Conservation (phyloP, 2,888 invertebrate genomes). For the Leucophora obtusa region DNA sequence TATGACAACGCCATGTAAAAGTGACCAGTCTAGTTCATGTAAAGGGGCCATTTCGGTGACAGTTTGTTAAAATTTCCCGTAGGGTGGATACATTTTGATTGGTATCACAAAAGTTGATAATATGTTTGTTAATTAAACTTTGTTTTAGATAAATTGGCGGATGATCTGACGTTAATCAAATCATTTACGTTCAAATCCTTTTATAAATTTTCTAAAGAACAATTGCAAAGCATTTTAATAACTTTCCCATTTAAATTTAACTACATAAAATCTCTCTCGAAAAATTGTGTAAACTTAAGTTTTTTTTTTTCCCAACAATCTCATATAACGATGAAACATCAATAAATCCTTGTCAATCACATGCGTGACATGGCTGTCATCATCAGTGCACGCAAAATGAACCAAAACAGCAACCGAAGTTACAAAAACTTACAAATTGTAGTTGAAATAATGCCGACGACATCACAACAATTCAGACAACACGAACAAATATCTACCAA, state of each 20-base stretch:
- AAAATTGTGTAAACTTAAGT: neutral
- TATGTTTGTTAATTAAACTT: no score
- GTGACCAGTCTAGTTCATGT: no score
- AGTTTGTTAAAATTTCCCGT: no score
- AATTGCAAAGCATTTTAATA: neutral
- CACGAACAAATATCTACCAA: conserved; percentile 19
- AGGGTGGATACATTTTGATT: no score
- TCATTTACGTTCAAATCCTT: no score
- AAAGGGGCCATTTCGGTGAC: no score
- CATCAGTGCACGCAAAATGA: conserved; percentile 64
- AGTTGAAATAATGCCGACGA: conserved; percentile 49
- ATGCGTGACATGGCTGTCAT: conserved; percentile 65
- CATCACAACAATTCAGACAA: conserved; percentile 30
- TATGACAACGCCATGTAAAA: no score
- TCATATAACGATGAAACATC: conserved; percentile 43
- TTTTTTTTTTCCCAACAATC: neutral
- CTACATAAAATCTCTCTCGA: neutral
- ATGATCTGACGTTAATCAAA: no score
- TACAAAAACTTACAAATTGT: conserved; percentile 25
- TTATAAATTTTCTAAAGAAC: no score
- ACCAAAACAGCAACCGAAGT: conserved; percentile 54
- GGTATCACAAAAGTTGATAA: no score
- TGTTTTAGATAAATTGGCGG: no score
- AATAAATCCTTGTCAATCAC: conserved; percentile 67
- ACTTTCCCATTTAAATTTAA: neutral